Conservation (phyloP, 2,113 vertebrate species). For the Clarias macrocephalus region DNA sequence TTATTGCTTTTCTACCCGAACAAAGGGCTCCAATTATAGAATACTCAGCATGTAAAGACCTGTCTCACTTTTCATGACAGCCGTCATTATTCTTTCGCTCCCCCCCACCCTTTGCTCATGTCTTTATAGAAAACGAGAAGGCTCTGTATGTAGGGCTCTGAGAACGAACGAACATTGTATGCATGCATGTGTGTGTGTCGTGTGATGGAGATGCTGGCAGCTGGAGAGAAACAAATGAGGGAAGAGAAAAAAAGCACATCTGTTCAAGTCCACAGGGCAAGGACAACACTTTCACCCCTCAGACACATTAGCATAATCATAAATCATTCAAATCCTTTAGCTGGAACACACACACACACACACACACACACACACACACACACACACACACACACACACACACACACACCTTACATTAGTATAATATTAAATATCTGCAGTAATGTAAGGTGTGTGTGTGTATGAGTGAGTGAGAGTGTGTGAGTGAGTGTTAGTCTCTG, state of each 20-base stretch:
- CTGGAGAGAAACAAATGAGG: slow-evolving; percentile 9
- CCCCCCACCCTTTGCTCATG: background rate
- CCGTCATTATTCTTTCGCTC: slow-evolving; percentile 46
- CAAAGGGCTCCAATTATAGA: slow-evolving; percentile 50
- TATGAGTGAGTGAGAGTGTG: background rate
- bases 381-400: slow-evolving; percentile 36
- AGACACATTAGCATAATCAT: slow-evolving; percentile 52
- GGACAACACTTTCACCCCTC: slow-evolving; percentile 38
- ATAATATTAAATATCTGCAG: too few species aligned
- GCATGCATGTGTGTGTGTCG: slow-evolving; percentile 39
- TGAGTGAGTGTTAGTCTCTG: background rate
- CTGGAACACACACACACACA: slow-evolving; percentile 24
- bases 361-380: slow-evolving; percentile 32
- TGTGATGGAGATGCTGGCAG: slow-evolving; percentile 8
- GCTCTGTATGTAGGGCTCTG: background rate
- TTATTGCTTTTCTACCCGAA: slow-evolving; percentile 38
- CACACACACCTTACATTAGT: slow-evolving; percentile 1
- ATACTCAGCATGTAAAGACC: slow-evolving; percentile 36
- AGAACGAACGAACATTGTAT: background rate
- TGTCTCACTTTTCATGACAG: slow-evolving; percentile 41
- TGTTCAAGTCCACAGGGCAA: slow-evolving; percentile 46
- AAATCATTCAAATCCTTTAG: slow-evolving; percentile 53
- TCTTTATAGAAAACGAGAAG: background rate
- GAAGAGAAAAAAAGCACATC: slow-evolving; percentile 29
- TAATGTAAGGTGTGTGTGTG: too few species aligned